Evolutionary conservation across 2,113 vertebrate genomes (phyloP), one percentile per base, ranked within the genome.

Genomic region (Corythoichthys intestinalis): DNA sequence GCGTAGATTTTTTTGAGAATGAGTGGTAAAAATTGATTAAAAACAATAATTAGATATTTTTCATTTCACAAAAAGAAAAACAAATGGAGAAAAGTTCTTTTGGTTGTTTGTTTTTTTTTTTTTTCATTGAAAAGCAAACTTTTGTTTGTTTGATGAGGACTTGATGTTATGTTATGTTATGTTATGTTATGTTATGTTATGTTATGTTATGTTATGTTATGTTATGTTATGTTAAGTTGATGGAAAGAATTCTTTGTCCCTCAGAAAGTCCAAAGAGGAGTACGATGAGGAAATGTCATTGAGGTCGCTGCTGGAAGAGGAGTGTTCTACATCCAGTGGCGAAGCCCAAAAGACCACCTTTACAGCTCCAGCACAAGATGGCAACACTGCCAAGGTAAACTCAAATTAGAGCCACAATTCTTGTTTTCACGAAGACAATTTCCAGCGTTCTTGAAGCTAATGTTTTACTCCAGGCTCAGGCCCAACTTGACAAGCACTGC

Each of bases 251-350:
- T 47, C 13, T 38, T 50, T 65, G 77, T 62, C 28, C 15, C 3
- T 46, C 86, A 99, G 97, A 81, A 93, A 95, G 80, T 98, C 96
- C 4, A 98, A 96, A 82, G 95, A 98, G 72, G 96, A 99, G 77
- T 99, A 99, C 66, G 96, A 98, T 48, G 86, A 92, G 72, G 94
- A 92, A 67, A 77, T 91, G 79, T 86, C 85, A 46, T 83, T 81
- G 50, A 82, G 84, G 76, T 70, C 73, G 72, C 71, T 77, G 1
- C 64, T 72, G 11, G 79, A 85, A 17, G 83, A 87, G 14, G 82
- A 86, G 34, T 58, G 88, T 64, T 89, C 88, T 61, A 76, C 89
- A 0, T 92, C 89, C 78, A 76, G 83, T 64, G 73, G 84, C 66
- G 60, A 79, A 65, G 41, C 74, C 35, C 56, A 13, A 66, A 60